Percentiles rank a stretch among this genome's conserved stretches.
Conservation (phyloP, 2,888 invertebrate species). For the Emmelina monodactyla region DNA sequence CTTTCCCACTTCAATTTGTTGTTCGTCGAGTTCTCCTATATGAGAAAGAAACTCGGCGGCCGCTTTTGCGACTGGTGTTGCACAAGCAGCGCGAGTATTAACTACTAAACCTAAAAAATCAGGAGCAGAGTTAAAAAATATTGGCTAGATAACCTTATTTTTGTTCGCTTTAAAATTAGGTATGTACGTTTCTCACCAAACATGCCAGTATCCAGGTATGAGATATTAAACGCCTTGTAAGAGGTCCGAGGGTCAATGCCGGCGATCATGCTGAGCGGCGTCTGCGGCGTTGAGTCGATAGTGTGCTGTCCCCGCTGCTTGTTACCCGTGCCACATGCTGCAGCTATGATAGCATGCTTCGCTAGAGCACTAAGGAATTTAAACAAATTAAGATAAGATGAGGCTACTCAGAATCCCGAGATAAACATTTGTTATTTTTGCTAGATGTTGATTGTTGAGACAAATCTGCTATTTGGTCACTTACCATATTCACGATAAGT, state of each 20-base stretch:
- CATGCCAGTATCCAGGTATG: not conserved
- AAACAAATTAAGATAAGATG: too few species aligned
- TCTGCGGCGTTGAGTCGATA: not conserved
- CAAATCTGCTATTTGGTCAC: too few species aligned
- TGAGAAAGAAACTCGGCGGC: not conserved
- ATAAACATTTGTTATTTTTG: too few species aligned
- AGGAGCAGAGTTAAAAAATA: not conserved
- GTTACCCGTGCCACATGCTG: not conserved
- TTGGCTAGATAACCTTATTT: not conserved
- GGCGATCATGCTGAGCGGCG: not conserved
- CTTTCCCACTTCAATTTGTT: not conserved
- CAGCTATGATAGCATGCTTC: not conserved
- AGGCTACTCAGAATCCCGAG: too few species aligned
- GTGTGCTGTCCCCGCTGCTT: not conserved
- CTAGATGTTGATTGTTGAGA: too few species aligned
- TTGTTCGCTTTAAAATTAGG: not conserved
- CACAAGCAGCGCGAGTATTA: not conserved
- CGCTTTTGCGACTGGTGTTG: not conserved
- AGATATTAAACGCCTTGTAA: not conserved
- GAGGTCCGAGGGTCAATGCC: not conserved
- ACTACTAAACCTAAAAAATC: not conserved
- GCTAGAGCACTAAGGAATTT: not conserved
- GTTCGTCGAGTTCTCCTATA: not conserved
- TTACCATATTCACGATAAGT: too few species aligned
- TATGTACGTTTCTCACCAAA: not conserved